phyloP scores from a whole-genome alignment of 2,797 vertebrate species.

The Valencia hispanica region DNA sequence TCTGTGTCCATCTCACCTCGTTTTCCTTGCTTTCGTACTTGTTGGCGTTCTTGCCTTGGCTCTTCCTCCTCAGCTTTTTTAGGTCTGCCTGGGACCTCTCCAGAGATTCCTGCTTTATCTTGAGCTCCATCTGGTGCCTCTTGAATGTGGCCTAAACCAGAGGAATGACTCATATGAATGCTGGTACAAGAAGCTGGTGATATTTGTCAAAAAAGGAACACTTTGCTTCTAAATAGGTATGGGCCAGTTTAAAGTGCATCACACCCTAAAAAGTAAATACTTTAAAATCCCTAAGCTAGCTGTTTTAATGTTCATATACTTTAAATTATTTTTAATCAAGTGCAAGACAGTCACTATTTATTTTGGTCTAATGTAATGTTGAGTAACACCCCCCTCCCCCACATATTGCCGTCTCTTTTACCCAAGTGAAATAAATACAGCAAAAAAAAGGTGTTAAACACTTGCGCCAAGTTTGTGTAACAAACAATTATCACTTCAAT shows the following conservation, averaged over 20 bases:
- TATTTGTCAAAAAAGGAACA: neutral
- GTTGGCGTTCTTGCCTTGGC: constrained; percentile 91
- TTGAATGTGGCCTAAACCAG: constrained; percentile 90
- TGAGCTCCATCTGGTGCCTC: constrained; percentile 93
- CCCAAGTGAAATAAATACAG: neutral
- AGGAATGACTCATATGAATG: constrained; percentile 17
- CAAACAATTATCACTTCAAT: neutral
- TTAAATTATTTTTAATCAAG: neutral
- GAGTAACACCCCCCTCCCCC: neutral
- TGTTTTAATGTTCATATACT: neutral
- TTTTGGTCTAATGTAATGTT: neutral
- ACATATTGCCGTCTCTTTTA: neutral
- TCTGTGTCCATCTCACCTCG: constrained; percentile 83
- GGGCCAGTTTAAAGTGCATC: neutral
- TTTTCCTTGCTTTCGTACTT: constrained; percentile 95
- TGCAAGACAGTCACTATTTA: neutral
- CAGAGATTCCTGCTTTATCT: constrained; percentile 91
- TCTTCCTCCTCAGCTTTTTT: constrained; percentile 96
- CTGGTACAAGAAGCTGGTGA: neutral
- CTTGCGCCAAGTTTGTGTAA: neutral
- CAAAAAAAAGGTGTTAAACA: neutral
- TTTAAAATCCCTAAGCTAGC: neutral
- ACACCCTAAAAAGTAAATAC: neutral
- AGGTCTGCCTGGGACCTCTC: constrained; percentile 94
- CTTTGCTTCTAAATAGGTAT: neutral